Evolutionary conservation across 2,113 vertebrate genomes (phyloP), one percentile per base, ranked within the genome.

Genomic region (Brevimyrus niger): DNA sequence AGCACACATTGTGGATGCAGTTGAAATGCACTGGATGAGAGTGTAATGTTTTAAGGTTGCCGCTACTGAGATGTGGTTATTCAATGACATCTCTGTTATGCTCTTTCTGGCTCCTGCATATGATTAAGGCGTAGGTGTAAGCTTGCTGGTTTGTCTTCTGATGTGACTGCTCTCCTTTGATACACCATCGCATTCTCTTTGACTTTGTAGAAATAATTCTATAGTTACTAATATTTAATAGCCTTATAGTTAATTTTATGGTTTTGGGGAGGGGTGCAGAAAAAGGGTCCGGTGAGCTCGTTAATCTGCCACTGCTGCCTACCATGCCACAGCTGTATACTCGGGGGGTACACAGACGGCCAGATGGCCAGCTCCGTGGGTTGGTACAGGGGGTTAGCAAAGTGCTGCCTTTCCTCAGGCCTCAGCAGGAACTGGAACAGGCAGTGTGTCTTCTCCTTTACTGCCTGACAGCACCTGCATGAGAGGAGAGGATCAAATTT

Each of bases 321-420:
- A 98, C 97, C 97, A 94, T 93, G 95, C 97, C 96, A 97, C 0
- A 98, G 96, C 90, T 96, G 94, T 91, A 98, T 92, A 90, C 96
- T 97, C 94, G 97, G 97, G 27, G 97, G 97, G 90, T 97, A 96
- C 4, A 97, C 96, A 0, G 97, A 98, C 15, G 97, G 97, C 97
- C 97, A 98, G 92, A 97, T 96, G 44, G 95, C 96, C 88, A 97
- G 82, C 23, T 95, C 88, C 19, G 95, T 97, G 91, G 42, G 92
- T 0, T 95, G 89, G 65, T 96, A 97, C 23, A 98, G 92, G 0
- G 96, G 96, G 91, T 97, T 98, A 35, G 89, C 90, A 92, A 95
- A 94, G 21, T 90, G 86, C 7, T 93, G 90, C 90, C 58, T 93
- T 91, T 96, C 92, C 0, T 17, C 65, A 0, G 94, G 93, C 87